Base-by-base conservation (phyloP, 2,797 vertebrate species). In the Eulemur mongoz region DNA sequence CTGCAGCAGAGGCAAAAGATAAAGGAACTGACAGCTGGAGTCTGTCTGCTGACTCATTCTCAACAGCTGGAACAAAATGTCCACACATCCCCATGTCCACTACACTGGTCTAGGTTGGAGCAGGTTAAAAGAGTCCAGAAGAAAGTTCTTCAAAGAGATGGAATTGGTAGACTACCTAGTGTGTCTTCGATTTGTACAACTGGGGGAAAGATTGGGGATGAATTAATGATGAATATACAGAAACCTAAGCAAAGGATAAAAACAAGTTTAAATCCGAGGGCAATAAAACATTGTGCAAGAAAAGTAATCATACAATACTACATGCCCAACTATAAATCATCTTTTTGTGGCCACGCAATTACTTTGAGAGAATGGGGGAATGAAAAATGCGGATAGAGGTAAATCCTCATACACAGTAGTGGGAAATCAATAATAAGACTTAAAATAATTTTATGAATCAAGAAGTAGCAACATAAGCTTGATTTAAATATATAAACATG, bases 171-270 rank as follows among this genome's bases (percentile, higher is more conserved):
- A 81, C n/a, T 43, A 45, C 6, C 52, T 67, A 89, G 61, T 50
- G 4, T 89, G 35, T 89, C 84, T 89, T 72, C 72, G 67, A 43
- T 78, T 84, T 70, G 83, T 1, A 70, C 72, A 88, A 61, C 35
- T 65, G 35, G 15, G 13, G 32, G 14, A 70, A 82, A 72, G 38
- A 43, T 20, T 92, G 7, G 20, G 18, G 32, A 92, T 81, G 45
- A 89, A 88, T 63, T 63, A 48, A 86, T 59, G 22, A 70, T n/a
- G 11, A 79, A 3, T 27, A 78, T 30, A 30, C n/a, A 45, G 48
- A 93, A 82, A 87, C 13, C 50, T 48, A 87, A 87, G 69, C 54
- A 88, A 93, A 91, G 27, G n/a, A 81, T 40, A 79, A 92, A 69
- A 90, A 52, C 18, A 94, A 54, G 25, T 59, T 40, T 63, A 69